Base-by-base conservation (phyloP, 2,888 invertebrate species). In the Ashinkailepas kermadecensis region DNA sequence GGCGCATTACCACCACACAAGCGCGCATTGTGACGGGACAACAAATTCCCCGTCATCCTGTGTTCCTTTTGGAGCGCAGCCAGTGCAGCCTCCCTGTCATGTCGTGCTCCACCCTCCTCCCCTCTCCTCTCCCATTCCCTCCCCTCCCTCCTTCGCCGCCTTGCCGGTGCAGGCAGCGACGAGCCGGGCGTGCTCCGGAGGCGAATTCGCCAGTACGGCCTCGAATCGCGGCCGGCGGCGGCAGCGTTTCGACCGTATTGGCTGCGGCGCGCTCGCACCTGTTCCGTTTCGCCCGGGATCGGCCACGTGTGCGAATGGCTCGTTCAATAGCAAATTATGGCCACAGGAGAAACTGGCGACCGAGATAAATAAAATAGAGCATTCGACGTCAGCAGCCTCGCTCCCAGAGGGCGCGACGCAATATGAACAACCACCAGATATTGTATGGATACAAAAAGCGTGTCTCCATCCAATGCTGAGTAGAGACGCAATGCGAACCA, bases 271-370 rank as follows among this genome's bases (percentile, higher is more conserved):
- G 70, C 39, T 12, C 39, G 70, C 70, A 70, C 70, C 70, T 70
- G 70, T 70, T 70, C 39, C 6, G 70, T 25, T 70, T 39, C 70
- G 39, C 15, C 15, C 70, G 70, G 70, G 39, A 70, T 39, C 70
- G 15, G 39, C 25, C 70, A 70, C 70, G 70, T 70, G 70, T 15
- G 15, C 70, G 39, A 15, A 70, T 67, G 15, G 25, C 39, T 39
- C 70, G 70, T 39, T 70, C 70, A 70, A 70, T 70, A 70, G 70
- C 70, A 70, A 70, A 70, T 70, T 70, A 70, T 70, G 70, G 70
- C 70, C 39, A 23, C 70, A 13, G 25, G 39, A 70, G 39, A 70
- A 25, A 70, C 39, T 15, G 70, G 39, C 70, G 39, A 39, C 70
- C 7, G 70, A 70, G 70, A 70, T 70, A 70, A 70, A 70, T 70